A percentile compares a stretch with the other conserved stretches of the same genome.
Conservation (phyloP, 1,140 invertebrate genomes). For the Nomia melanderi region DNA sequence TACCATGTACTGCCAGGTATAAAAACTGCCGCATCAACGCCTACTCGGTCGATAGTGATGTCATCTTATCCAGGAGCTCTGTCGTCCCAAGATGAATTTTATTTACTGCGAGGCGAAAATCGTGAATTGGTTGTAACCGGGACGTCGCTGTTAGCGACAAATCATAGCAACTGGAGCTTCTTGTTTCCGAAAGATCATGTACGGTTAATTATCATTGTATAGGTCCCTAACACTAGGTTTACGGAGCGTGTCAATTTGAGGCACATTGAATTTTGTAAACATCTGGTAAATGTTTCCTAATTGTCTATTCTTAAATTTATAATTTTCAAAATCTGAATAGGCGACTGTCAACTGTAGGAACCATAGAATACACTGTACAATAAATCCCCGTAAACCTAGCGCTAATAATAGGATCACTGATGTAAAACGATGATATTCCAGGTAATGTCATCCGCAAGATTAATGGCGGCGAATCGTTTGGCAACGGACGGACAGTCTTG, state of each 20-base stretch:
- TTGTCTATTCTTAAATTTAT: too few relatives aligned
- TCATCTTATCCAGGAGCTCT: slow-evolving; percentile 94
- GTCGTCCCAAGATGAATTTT: slow-evolving; percentile 94
- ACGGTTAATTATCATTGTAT: not conserved
- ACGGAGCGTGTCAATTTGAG: too few relatives aligned
- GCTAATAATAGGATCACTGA: too few relatives aligned
- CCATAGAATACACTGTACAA: too few relatives aligned
- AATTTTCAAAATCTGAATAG: too few relatives aligned
- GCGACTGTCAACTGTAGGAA: too few relatives aligned
- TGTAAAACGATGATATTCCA: slow-evolving; percentile 66
- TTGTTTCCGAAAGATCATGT: slow-evolving; percentile 65
- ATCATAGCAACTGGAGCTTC: slow-evolving; percentile 62
- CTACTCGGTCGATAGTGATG: slow-evolving; percentile 84
- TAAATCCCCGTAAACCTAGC: too few relatives aligned
- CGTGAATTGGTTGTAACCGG: slow-evolving; percentile 83
- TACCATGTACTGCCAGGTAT: slow-evolving; percentile 83
- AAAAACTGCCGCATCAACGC: slow-evolving; percentile 80
- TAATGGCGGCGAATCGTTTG: slow-evolving; percentile 93
- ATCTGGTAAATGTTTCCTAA: too few relatives aligned
- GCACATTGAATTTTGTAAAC: too few relatives aligned
- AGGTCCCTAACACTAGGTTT: too few relatives aligned
- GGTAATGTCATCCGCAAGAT: slow-evolving; percentile 89
- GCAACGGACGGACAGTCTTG: slow-evolving; percentile 87
- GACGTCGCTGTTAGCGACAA: slow-evolving; percentile 78
- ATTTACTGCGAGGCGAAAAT: slow-evolving; percentile 82